phyloP scores from a whole-genome alignment of 2,888 invertebrate genomes.

The Oscheius onirici region DNA sequence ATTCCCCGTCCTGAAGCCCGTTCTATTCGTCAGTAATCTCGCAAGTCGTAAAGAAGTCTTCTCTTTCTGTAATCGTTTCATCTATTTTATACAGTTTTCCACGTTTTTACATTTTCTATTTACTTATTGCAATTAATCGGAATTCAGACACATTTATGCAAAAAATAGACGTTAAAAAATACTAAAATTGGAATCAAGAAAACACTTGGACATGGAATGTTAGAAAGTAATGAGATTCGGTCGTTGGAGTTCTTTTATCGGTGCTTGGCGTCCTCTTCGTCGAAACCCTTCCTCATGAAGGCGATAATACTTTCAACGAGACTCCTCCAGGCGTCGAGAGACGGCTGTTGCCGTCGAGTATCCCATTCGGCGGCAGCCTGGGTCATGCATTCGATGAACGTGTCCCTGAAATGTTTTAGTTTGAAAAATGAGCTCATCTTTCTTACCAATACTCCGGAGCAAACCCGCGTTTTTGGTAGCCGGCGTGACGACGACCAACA shows the following conservation, averaged over 20 bases:
- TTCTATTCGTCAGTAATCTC: too few relatives aligned
- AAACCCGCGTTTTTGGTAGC: conserved; percentile 66
- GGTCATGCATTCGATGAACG: conserved; percentile 69
- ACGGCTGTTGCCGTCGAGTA: conserved; percentile 61
- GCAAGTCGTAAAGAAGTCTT: too few relatives aligned
- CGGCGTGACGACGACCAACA: conserved; percentile 66
- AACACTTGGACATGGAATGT: not conserved
- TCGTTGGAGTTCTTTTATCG: not conserved
- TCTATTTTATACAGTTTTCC: too few relatives aligned
- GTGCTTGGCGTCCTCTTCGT: conserved; percentile 57
- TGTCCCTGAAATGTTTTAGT: conserved; percentile 60
- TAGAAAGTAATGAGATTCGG: not conserved
- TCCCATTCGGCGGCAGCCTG: conserved; percentile 68
- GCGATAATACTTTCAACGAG: conserved; percentile 67
- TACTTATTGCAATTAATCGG: too few relatives aligned
- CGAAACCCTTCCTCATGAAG: conserved; percentile 69
- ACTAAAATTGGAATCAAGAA: too few relatives aligned
- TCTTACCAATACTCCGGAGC: conserved; percentile 69
- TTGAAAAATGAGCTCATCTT: too few relatives aligned
- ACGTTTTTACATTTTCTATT: too few relatives aligned
- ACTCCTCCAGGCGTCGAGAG: conserved; percentile 64
- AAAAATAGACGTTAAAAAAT: too few relatives aligned
- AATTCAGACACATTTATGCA: too few relatives aligned
- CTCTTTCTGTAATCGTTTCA: too few relatives aligned
- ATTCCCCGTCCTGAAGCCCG: too few relatives aligned